Evolutionary conservation across 2,113 vertebrate genomes (phyloP), one percentile per base, ranked within the genome.

Genomic region (Hepsetus odoe): DNA sequence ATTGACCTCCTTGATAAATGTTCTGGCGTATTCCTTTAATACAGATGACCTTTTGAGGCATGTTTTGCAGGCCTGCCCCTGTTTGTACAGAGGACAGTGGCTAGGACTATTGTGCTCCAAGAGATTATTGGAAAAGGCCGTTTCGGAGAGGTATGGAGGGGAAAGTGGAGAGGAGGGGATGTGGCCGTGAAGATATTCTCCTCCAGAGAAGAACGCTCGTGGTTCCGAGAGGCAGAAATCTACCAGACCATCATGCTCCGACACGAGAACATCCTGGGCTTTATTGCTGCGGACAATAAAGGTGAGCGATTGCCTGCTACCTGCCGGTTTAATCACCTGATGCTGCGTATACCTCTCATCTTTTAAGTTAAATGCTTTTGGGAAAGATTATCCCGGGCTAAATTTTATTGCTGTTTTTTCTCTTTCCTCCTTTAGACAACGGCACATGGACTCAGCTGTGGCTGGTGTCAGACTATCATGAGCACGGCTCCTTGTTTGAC

Each of bases 101-200:
- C 98, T 0, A 91, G 98, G 58, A 99, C 98, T 0, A 99, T 99
- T 0, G 97, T 99, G 74, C 92, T 99, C 0, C 98, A 99, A 91
- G 97, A 99, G 88, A 99, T 98, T 46, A 99, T 99, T 0, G 98
- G 98, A 42, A 99, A 99, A 30, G 98, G 97, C 1, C 96, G 97
- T 8, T 99, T 99, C 0, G 98, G 98, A 2, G 98, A 99, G 86
- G 98, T 99, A 32, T 99, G 98, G 98, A 91, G 98, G 0, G 98
- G 98, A 59, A 91, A 95, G 77, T 98, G 98, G 98, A 91, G 97
- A 0, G 98, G 98, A 1, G 98, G 97, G 0, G 97, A 99, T 0
- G 97, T 99, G 3, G 98, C 98, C 0, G 98, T 99, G 55, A 99
- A 99, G 73, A 99, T 99, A 82, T 99, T 99, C 90, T 99, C 98